These are phyloP conservation scores for Oncorhynchus tshawytscha DNA, from an alignment of 2,113 vertebrate species.

Conservation along the genomic window DNA sequence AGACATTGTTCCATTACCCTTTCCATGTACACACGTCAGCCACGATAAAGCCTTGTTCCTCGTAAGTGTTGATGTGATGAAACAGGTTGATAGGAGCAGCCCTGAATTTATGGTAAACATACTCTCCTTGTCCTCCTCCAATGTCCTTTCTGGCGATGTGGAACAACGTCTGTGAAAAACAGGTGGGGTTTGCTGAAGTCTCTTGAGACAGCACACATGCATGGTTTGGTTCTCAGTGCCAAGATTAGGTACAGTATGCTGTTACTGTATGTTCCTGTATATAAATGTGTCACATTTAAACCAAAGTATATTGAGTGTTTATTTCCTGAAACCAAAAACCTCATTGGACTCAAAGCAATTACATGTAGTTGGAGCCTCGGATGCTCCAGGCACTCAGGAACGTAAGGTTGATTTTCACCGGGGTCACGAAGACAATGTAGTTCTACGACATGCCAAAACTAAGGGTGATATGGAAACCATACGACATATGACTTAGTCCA, in stretches of 20 bases:
- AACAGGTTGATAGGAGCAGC: constrained; percentile 92
- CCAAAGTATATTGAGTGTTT: neutral
- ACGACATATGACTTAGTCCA: neutral
- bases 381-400: constrained; percentile 95
- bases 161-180: constrained; percentile 84
- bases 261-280: no score
- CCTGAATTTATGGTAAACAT: constrained; percentile 88
- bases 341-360: constrained; percentile 98
- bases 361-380: constrained; percentile 97
- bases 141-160: constrained; percentile 87
- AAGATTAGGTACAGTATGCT: no score
- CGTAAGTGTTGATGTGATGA: constrained; percentile 96
- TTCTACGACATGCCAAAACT: constrained; percentile 94
- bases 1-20: constrained; percentile 73
- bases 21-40: constrained; percentile 96
- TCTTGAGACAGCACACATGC: neutral
- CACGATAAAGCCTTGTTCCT: constrained; percentile 89
- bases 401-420: constrained; percentile 96
- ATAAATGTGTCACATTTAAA: neutral
- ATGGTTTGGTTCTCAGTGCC: no score
- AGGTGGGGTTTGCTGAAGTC: neutral
- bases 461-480: constrained; percentile 35
- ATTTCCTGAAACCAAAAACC: constrained; percentile 84
- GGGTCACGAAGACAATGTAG: constrained; percentile 94
- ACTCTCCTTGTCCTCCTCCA: constrained; percentile 73